phyloP scores from a whole-genome alignment of 2,113 vertebrate genomes.

The Lipotes vexillifer region DNA sequence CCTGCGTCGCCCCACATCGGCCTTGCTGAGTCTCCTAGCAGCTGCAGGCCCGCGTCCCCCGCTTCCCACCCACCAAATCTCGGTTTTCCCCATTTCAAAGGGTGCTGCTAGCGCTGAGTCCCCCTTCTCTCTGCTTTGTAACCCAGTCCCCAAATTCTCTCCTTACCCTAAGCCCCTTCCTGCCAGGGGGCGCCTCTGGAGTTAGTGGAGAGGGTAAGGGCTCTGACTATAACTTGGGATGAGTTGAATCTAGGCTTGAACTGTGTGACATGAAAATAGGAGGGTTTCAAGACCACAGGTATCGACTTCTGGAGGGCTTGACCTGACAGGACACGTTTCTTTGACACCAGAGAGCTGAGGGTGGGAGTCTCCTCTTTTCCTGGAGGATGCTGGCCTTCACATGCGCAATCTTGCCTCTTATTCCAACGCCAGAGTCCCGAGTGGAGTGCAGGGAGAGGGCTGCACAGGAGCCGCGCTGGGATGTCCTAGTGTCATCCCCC shows the following conservation, averaged over 20 bases:
- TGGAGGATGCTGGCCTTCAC: not conserved
- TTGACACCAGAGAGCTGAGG: not conserved
- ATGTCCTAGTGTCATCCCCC: accelerated
- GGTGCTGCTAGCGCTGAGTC: not conserved
- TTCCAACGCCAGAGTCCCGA: too few relatives aligned
- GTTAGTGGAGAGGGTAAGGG: not conserved
- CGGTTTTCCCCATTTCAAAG: not conserved
- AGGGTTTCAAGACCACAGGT: not conserved
- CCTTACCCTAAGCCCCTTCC: not conserved
- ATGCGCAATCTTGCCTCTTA: accelerated
- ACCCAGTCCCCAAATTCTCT: not conserved
- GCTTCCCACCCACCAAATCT: not conserved
- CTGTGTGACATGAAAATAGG: not conserved
- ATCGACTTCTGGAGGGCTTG: not conserved
- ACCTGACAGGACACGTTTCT: not conserved
- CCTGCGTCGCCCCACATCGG: not conserved
- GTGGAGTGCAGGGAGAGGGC: not conserved
- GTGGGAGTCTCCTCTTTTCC: not conserved
- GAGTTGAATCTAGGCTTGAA: not conserved
- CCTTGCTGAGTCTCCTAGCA: not conserved
- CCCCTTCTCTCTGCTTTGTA: not conserved
- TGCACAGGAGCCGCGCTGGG: accelerated
- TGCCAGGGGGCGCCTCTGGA: not conserved
- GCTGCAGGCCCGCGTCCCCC: not conserved
- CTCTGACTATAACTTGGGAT: not conserved